These are phyloP conservation scores for Unio delphinus DNA, from an alignment of 2,888 invertebrate genomes.

Conservation along the genomic window DNA sequence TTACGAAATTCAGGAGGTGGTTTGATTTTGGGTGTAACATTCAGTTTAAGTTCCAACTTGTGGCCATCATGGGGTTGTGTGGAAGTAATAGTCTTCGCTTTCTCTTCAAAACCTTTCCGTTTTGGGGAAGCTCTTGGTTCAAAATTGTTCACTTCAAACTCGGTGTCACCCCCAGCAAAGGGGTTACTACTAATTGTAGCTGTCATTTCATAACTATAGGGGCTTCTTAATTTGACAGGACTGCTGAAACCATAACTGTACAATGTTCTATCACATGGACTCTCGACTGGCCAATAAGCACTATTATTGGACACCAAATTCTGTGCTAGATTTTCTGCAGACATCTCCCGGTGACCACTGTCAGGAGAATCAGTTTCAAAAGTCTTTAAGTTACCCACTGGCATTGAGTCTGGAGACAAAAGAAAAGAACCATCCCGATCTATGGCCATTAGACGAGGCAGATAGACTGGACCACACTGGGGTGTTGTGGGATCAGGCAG, in stretches of 20 bases:
- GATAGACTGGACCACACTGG: conserved; percentile 58
- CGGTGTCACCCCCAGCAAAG: conserved; percentile 39
- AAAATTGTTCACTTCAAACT: conserved; percentile 17
- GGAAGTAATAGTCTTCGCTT: conserved; percentile 41
- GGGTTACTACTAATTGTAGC: conserved; percentile 48
- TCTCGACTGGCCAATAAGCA: conserved; percentile 46
- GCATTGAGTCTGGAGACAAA: conserved; percentile 15
- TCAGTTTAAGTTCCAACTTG: conserved; percentile 40
- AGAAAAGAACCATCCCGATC: conserved; percentile 18
- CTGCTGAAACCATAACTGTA: conserved; percentile 37
- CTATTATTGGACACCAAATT: conserved; percentile 40
- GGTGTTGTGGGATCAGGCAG: conserved; percentile 65
- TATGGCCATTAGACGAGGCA: conserved; percentile 46
- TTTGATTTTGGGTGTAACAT: conserved; percentile 50
- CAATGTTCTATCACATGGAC: conserved; percentile 31
- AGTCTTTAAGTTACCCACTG: conserved; percentile 52
- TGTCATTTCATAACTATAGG: conserved; percentile 32
- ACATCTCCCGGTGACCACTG: conserved; percentile 70
- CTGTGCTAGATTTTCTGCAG: conserved; percentile 59
- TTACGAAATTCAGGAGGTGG: conserved; percentile 60
- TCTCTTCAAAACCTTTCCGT: conserved; percentile 32
- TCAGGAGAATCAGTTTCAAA: conserved; percentile 68
- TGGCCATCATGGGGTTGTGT: conserved; percentile 39
- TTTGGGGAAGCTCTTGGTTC: conserved; percentile 33
- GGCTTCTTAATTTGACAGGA: conserved; percentile 34